Percentiles rank a stretch among this genome's conserved stretches.
phyloP scores from a whole-genome alignment of 2,797 vertebrate genomes.

The Caiman crocodilus region DNA sequence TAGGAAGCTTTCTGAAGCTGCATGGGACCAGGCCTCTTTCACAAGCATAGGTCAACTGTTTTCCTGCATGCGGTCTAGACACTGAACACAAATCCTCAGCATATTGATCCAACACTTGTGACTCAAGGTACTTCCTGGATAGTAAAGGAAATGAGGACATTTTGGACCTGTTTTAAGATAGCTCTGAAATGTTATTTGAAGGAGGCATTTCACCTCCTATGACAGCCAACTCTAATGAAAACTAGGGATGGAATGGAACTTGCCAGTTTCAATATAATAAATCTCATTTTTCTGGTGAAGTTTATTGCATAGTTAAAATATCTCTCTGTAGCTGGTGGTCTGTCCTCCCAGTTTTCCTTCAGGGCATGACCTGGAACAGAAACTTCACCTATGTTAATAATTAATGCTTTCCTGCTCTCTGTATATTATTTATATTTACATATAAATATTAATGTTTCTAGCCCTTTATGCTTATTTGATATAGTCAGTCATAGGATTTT shows the following conservation, averaged over 20 bases:
- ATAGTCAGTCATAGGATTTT: constrained; percentile 8
- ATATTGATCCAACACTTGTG: constrained; percentile 49
- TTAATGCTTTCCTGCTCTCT: not conserved
- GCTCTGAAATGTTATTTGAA: constrained; percentile 7
- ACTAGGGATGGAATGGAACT: not conserved
- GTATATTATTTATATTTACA: not conserved
- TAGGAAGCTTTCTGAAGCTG: constrained; percentile 52
- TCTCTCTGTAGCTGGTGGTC: not conserved
- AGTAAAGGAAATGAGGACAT: constrained; percentile 44
- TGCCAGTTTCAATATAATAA: not conserved
- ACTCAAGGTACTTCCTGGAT: constrained; percentile 28
- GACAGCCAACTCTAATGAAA: not conserved
- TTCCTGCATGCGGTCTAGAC: constrained; percentile 51
- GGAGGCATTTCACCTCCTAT: not conserved
- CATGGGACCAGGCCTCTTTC: constrained; percentile 48
- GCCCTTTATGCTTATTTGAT: constrained; percentile 26
- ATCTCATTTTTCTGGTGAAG: not conserved
- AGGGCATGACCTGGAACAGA: not conserved
- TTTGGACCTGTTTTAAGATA: not conserved
- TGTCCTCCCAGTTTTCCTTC: not conserved
- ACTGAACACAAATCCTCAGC: constrained; percentile 46
- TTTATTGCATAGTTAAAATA: not conserved
- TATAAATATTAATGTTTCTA: not conserved
- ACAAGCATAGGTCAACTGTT: constrained; percentile 52
- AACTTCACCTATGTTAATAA: not conserved